Base-by-base conservation (phyloP, 2,797 vertebrate genomes). In the Caiman crocodilus region DNA sequence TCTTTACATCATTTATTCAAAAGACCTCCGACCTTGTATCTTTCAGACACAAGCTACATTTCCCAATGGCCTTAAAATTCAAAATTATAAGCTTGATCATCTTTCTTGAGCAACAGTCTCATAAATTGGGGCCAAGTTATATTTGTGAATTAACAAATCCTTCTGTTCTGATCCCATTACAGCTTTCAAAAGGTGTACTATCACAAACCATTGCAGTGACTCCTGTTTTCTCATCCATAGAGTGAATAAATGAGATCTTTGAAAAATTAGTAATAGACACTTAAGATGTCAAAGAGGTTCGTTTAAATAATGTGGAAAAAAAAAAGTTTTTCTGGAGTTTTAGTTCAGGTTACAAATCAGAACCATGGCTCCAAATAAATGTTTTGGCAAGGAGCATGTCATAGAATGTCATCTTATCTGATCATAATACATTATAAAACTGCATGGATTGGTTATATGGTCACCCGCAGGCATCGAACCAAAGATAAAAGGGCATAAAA, bases 31-130 rank as follows among this genome's bases (percentile, higher is more conserved):
- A 57, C 90, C 21, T 32, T 89, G 64, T 20, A 88, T 35, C 69
- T 82, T 76, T 64, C 86, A 88, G 80, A 84, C 17, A 28, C 2
- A 26, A 11, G 64, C 4, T 76, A 58, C 63, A 79, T 91, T 82
- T 93, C 92, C 67, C 56, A 89, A 20, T 82, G 50, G 42, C 50
- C 63, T 79, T 32, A 81, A 81, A 87, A 93, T 80, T 55, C 13
- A 85, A 75, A 90, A 81, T 85, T 84, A n/a, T 21, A 85, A 65
- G 80, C 28, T 83, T 88, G 79, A 79, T 88, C 1, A 0, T 1
- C 30, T 79, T 2, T 91, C 79, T 18, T 79, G 69, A 94, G 80
- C 21, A 61, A 56, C 87, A 55, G 69, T 59, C 57, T 86, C 25
- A n/a, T 92, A 75, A 76, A 85, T 42, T 86, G 82, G 63, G 21